Evolutionary conservation across 2,113 vertebrate species (phyloP).

Genomic region (Alaudala cheleensis): DNA sequence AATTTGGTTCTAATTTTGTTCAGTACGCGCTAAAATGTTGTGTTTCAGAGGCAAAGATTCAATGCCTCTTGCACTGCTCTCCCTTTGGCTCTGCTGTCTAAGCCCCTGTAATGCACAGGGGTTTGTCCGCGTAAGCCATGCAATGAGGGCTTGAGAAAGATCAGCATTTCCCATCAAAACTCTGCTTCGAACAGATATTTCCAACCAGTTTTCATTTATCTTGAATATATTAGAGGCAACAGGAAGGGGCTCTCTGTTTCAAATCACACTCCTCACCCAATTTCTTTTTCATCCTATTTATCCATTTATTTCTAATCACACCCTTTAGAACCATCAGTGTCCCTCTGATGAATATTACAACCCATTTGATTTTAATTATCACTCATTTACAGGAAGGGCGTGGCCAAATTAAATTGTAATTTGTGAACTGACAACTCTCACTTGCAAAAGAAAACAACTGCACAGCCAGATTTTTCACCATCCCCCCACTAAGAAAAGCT

Average conservation of each 20-base stretch:
- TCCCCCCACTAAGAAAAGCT: not conserved
- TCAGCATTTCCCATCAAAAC: not conserved
- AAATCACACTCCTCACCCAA: not conserved
- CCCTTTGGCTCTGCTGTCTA: not conserved
- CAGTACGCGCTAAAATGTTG: not conserved
- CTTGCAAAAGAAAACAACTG: not conserved
- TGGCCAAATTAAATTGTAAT: not conserved
- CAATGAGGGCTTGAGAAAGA: not conserved
- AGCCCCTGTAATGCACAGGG: not conserved
- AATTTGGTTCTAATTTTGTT: not conserved
- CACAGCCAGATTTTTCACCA: not conserved
- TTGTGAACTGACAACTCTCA: not conserved
- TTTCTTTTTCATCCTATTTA: not conserved
- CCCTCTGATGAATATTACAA: not conserved
- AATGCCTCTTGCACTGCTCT: not conserved
- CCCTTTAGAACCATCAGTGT: not conserved
- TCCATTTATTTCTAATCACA: not conserved
- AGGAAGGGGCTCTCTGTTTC: not conserved
- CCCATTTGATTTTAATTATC: not conserved
- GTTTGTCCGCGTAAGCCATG: not conserved
- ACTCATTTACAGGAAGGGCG: not conserved
- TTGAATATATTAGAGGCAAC: not conserved
- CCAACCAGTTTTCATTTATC: not conserved
- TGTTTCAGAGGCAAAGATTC: not conserved
- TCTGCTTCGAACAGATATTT: not conserved